These are phyloP conservation scores for Polypedilum vanderplanki DNA, from an alignment of 1,140 invertebrate genomes.

Conservation along the genomic window DNA sequence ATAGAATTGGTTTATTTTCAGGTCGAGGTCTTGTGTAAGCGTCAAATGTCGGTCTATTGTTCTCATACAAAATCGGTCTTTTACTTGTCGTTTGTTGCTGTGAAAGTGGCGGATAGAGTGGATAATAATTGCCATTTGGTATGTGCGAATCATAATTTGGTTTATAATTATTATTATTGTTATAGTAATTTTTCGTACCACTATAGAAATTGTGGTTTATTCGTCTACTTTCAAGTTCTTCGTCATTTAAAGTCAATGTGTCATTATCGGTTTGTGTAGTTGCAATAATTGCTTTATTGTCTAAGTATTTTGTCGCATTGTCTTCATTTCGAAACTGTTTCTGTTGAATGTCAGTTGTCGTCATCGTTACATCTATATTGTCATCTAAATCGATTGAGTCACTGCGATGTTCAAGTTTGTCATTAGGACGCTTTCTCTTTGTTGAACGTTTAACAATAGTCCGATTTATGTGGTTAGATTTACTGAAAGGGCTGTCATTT, in stretches of 20 bases:
- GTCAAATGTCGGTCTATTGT: constrained; percentile 12
- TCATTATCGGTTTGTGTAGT: not conserved
- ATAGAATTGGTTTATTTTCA: not conserved
- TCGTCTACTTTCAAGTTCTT: not conserved
- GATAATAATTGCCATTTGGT: not conserved
- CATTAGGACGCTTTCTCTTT: not conserved
- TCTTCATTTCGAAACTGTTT: not conserved
- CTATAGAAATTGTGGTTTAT: not conserved
- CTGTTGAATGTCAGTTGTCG: not conserved
- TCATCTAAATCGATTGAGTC: not conserved
- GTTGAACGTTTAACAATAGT: not conserved
- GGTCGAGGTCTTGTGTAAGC: not conserved
- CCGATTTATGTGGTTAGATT: not conserved
- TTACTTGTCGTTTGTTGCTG: not conserved
- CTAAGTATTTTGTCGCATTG: constrained; percentile 21
- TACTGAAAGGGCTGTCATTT: constrained; percentile 6
- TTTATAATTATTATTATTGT: not conserved
- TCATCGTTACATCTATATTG: not conserved
- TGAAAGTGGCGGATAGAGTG: not conserved
- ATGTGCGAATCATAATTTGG: not conserved
- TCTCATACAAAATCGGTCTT: not conserved
- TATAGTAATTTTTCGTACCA: not conserved
- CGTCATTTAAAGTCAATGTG: not conserved
- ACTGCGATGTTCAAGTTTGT: not conserved
- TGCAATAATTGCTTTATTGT: not conserved